A percentile compares a stretch with the other conserved stretches of the same genome.
Evolutionary conservation across 2,797 vertebrate species (phyloP).

Genomic region (Xenops minutus): DNA sequence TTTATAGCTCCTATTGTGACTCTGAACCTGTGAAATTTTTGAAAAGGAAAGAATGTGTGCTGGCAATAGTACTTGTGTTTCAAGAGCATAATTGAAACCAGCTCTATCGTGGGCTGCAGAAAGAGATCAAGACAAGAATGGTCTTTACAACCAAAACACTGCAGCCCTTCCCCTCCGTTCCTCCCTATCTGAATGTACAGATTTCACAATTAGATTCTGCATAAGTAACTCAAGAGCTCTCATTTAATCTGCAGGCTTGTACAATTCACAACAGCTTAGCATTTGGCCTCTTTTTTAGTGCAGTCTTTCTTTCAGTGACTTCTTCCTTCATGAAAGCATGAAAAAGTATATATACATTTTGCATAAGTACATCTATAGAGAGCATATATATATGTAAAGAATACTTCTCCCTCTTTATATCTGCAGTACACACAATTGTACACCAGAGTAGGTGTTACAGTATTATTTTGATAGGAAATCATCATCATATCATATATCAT

Average conservation of each 20-base stretch:
- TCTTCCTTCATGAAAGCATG: conserved; percentile 39
- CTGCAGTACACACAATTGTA: neutral
- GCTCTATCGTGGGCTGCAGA: neutral
- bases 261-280: neutral
- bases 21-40: conserved; percentile 67
- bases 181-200: neutral
- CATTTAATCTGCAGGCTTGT: neutral
- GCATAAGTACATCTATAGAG: neutral
- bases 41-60: conserved; percentile 50
- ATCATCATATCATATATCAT: too few relatives aligned
- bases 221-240: conserved; percentile 22
- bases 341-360: neutral
- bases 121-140: neutral
- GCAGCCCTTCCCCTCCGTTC: neutral
- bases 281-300: neutral
- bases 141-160: neutral
- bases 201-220: conserved; percentile 54
- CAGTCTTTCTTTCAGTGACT: conserved; percentile 23
- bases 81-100: conserved; percentile 54
- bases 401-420: neutral
- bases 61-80: conserved; percentile 54
- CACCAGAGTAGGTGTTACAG: neutral
- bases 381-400: neutral
- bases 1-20: conserved; percentile 38
- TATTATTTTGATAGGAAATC: conserved; percentile 1